These are phyloP conservation scores for Perdita meconis DNA, from an alignment of 2,888 invertebrate species.

Conservation along the genomic window DNA sequence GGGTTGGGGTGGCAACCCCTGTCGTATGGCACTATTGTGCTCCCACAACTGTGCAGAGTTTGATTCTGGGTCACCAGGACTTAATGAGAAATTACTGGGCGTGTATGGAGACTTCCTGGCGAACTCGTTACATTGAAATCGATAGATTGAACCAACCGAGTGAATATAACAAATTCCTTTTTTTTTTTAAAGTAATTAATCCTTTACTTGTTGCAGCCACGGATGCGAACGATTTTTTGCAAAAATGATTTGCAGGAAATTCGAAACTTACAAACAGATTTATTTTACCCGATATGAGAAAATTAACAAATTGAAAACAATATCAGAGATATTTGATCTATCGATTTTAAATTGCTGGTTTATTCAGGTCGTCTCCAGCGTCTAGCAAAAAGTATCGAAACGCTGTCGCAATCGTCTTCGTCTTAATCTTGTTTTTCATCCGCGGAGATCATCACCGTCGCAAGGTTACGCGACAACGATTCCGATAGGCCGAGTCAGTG, in stretches of 20 bases:
- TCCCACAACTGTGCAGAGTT: slow-evolving; percentile 39
- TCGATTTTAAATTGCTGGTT: neutral
- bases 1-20: slow-evolving; percentile 50
- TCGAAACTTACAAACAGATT: too few species aligned
- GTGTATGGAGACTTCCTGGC: slow-evolving; percentile 43
- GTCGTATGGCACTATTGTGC: slow-evolving; percentile 53
- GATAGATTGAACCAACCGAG: slow-evolving; percentile 35
- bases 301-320: neutral
- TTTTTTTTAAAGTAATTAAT: neutral
- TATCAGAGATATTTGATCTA: neutral
- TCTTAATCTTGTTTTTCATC: slow-evolving; percentile 57
- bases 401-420: slow-evolving; percentile 35
- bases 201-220: slow-evolving; percentile 8
- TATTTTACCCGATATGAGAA: too few species aligned
- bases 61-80: slow-evolving; percentile 67
- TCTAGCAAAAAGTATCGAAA: slow-evolving; percentile 5
- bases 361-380: neutral
- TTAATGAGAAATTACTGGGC: slow-evolving; percentile 68
- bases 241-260: neutral
- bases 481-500: slow-evolving; percentile 29
- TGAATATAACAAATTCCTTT: neutral
- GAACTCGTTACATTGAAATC: slow-evolving; percentile 47
- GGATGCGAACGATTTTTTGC: neutral
- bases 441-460: slow-evolving; percentile 29
- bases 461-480: slow-evolving; percentile 37